These are phyloP conservation scores for Andrena dorsata DNA, from an alignment of 2,888 invertebrate species.

Conservation along the genomic window DNA sequence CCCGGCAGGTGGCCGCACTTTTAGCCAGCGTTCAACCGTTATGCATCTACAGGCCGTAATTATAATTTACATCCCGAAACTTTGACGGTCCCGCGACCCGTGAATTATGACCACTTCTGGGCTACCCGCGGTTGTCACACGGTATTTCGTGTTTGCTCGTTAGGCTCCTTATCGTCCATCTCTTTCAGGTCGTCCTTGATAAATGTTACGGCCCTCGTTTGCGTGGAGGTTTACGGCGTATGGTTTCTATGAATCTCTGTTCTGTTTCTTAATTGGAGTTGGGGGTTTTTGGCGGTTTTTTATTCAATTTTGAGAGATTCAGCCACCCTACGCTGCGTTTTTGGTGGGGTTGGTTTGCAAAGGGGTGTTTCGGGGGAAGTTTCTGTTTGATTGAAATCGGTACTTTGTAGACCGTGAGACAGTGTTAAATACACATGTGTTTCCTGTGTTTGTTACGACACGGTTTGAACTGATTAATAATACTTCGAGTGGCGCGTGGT, in stretches of 20 bases:
- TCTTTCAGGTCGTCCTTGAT: not conserved
- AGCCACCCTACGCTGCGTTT: too few species aligned
- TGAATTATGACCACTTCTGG: conserved; percentile 8
- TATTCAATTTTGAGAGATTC: too few species aligned
- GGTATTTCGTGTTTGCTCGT: not conserved
- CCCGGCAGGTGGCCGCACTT: conserved; percentile 9
- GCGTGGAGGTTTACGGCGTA: not conserved
- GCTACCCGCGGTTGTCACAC: conserved; percentile 12
- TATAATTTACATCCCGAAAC: conserved; percentile 24
- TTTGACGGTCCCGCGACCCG: conserved; percentile 23
- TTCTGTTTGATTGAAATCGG: too few species aligned
- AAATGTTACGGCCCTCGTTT: not conserved
- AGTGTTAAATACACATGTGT: too few species aligned
- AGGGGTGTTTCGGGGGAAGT: too few species aligned
- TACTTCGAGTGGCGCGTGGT: too few species aligned
- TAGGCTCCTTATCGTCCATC: not conserved
- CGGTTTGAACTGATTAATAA: too few species aligned
- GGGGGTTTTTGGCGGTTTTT: not conserved
- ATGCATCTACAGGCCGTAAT: conserved; percentile 23
- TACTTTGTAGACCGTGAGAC: too few species aligned
- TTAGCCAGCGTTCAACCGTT: conserved; percentile 8
- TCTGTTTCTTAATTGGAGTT: not conserved
- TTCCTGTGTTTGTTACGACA: too few species aligned
- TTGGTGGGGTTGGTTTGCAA: too few species aligned
- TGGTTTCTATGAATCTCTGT: not conserved